Evolutionary conservation across 1,140 invertebrate genomes (phyloP).

Genomic region (Cylas formicarius): DNA sequence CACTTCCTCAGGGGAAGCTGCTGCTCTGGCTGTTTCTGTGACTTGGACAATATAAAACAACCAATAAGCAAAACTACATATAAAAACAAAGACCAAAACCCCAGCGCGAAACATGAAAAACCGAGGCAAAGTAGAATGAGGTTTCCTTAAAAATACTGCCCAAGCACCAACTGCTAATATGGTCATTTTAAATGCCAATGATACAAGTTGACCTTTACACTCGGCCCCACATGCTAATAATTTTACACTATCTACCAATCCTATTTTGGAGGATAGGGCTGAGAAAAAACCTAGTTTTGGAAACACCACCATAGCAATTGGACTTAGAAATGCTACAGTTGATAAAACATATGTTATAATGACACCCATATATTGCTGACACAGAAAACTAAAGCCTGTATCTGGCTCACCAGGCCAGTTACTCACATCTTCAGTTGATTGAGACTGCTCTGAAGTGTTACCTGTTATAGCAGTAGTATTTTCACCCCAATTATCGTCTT

Average conservation of each 20-base stretch:
- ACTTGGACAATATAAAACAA: conserved; percentile 93
- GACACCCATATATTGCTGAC: conserved; percentile 71
- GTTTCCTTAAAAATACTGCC: conserved; percentile 72
- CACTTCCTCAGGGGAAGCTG: conserved; percentile 68
- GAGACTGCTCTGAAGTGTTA: conserved; percentile 90
- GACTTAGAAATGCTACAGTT: conserved; percentile 80
- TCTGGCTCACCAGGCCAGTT: conserved; percentile 71
- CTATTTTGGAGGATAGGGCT: conserved; percentile 45
- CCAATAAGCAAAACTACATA: conserved; percentile 95
- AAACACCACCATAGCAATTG: conserved; percentile 87
- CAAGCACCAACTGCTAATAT: conserved; percentile 88
- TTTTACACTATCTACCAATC: conserved; percentile 51
- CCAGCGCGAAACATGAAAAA: conserved; percentile 87
- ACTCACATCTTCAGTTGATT: conserved; percentile 84
- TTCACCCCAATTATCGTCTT: conserved; percentile 98
- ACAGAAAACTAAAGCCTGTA: conserved; percentile 62
- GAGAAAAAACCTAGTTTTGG: conserved; percentile 81
- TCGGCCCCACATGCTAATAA: conserved; percentile 71
- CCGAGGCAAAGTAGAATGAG: conserved; percentile 81
- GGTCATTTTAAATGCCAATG: conserved; percentile 85
- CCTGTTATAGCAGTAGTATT: conserved; percentile 95
- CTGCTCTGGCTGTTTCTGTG: conserved; percentile 66
- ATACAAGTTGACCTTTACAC: conserved; percentile 76
- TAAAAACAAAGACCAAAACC: conserved; percentile 79
- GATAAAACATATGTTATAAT: conserved; percentile 70